Evolutionary conservation across 2,113 vertebrate genomes (phyloP).

Genomic region (Azemiops feae): DNA sequence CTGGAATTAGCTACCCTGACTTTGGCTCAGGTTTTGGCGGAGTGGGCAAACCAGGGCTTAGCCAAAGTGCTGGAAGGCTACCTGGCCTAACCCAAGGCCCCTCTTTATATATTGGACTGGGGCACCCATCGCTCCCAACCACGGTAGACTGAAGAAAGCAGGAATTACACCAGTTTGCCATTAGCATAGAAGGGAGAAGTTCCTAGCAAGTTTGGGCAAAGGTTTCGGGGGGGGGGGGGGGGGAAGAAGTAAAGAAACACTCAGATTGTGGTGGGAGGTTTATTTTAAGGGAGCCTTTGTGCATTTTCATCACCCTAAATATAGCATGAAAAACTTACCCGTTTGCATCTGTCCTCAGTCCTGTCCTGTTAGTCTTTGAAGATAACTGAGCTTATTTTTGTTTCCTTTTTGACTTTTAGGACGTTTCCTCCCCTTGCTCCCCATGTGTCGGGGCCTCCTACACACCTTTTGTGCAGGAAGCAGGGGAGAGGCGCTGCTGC

Average conservation of each 20-base stretch:
- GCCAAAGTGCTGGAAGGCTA: not conserved
- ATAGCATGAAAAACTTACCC: not conserved
- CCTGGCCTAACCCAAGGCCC: not conserved
- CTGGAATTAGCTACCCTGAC: not conserved
- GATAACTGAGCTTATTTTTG: not conserved
- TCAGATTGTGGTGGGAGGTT: not conserved
- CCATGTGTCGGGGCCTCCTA: not conserved
- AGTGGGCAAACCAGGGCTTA: not conserved
- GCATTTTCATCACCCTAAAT: not conserved
- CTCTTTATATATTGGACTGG: not conserved
- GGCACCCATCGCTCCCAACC: not conserved
- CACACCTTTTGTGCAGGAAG: slow-evolving; percentile 45
- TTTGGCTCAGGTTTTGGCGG: not conserved
- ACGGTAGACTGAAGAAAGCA: not conserved
- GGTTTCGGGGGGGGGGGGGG: not conserved
- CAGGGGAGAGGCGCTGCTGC: rapidly evolving
- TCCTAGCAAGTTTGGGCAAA: not conserved
- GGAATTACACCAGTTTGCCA: not conserved
- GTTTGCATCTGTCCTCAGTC: not conserved
- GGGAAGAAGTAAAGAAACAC: not conserved
- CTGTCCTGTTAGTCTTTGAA: not conserved
- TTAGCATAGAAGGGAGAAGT: not conserved
- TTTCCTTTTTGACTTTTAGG: not conserved
- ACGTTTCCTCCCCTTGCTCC: not conserved
- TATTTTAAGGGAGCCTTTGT: not conserved